phyloP scores from a whole-genome alignment of 1,140 invertebrate genomes.

The Lasioglossum baleicum region DNA sequence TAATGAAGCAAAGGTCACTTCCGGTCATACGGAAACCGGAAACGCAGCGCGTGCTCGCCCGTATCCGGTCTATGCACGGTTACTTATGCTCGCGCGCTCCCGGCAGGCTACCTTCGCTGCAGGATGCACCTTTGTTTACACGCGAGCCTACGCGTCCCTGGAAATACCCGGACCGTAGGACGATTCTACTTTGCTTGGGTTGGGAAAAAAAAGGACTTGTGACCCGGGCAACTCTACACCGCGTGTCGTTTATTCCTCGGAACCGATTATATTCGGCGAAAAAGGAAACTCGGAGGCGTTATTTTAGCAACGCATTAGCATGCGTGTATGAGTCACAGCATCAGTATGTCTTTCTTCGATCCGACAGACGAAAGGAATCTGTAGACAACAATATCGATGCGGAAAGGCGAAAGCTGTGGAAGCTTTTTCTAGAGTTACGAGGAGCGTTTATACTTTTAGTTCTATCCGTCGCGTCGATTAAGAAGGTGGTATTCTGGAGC shows the following conservation, averaged over 20 bases:
- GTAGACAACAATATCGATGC: no score
- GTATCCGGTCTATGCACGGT: slow-evolving; percentile 50
- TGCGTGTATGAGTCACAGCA: not conserved
- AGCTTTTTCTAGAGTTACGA: no score
- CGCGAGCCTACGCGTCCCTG: no score
- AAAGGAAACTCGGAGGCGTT: not conserved
- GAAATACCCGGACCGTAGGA: no score
- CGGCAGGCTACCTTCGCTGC: not conserved
- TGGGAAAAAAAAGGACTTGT: not conserved
- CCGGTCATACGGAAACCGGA: slow-evolving; percentile 61
- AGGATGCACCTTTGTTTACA: slow-evolving; percentile 32
- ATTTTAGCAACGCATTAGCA: not conserved
- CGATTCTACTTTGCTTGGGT: no score
- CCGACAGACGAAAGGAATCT: not conserved
- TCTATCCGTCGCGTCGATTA: no score
- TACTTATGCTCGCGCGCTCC: slow-evolving; percentile 8
- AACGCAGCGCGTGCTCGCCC: slow-evolving; percentile 61
- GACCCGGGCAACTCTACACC: not conserved
- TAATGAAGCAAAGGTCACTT: slow-evolving; percentile 63
- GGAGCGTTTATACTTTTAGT: no score
- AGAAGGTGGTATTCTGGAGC: no score
- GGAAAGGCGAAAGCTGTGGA: no score
- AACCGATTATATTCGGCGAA: not conserved
- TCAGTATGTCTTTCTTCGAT: not conserved
- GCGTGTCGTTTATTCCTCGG: not conserved